Evolutionary conservation across 2,113 vertebrate genomes (phyloP), one percentile per base, ranked within the genome.

Genomic region (Grantiella picta): DNA sequence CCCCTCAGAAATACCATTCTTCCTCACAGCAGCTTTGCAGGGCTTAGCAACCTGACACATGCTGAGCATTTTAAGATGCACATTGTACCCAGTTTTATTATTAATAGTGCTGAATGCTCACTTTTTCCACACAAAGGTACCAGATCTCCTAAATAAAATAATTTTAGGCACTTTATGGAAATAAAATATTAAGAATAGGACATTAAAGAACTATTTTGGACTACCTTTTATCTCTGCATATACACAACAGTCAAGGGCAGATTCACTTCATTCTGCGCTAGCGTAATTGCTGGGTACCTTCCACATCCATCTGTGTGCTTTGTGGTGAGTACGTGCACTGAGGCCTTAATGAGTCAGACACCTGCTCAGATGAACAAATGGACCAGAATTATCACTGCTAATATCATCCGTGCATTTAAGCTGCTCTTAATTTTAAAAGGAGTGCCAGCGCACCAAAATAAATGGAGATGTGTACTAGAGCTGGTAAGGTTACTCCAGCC

Each of bases 231-330:
- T 68, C 57, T 91, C 78, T 3, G 2, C 29, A 38, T 35, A 16
- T 20, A 69, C n/a, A 14, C 65, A 59, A 53, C 4, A 23, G 84
- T 87, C 64, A 75, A 82, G 77, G 0, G 0, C 59, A 72, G 69
- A 61, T 79, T 69, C 14, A 7, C 85, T 89, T 84, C 79, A 87
- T 89, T 92, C 80, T 91, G 38, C 1, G 1, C 64, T 44, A 64
- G 56, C 52, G 77, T 95, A 91, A 96, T 92, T 95, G 91, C 89
- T 82, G 91, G 89, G 94, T 89, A 94, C 80, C 89, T 94, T 89
- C 77, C 77, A 68, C 3, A 3, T 93, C 92, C 91, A 93, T 92
- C 91, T 95, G 91, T 73, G 80, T 90, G 59, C 91, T 68, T 61
- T 73, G 71, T n/a, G 94, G 64, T 73, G 60, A 71, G 84, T 36